A percentile compares a stretch with the other conserved stretches of the same genome.
Evolutionary conservation across 2,113 vertebrate genomes (phyloP).

Genomic region (Lanius collurio): DNA sequence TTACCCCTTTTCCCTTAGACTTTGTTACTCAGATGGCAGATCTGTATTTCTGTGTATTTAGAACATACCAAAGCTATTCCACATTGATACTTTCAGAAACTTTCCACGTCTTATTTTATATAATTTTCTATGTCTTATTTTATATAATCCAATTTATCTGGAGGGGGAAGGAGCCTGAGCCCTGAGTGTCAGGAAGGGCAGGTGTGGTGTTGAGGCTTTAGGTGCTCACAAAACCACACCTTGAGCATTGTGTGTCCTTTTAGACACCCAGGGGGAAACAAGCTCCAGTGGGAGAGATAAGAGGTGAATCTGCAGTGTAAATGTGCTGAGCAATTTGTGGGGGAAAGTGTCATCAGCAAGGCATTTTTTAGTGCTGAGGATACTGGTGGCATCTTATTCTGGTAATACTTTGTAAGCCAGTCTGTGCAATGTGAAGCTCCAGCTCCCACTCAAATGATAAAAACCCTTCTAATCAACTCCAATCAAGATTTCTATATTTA

Average conservation of each 20-base stretch:
- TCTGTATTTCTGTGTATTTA: background rate
- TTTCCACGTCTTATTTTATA: background rate
- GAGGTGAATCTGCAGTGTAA: background rate
- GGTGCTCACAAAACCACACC: background rate
- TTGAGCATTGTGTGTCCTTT: background rate
- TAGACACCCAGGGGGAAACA: rapidly evolving
- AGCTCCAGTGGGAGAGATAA: background rate
- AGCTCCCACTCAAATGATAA: background rate
- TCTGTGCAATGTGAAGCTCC: background rate
- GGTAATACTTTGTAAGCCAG: background rate
- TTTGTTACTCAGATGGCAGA: background rate
- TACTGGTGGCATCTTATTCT: background rate
- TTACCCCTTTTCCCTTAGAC: background rate
- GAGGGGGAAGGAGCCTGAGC: background rate
- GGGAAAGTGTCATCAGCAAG: background rate
- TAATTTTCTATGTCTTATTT: background rate
- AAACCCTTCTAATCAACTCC: background rate
- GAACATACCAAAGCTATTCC: background rate
- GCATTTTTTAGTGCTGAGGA: background rate
- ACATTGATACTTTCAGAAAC: background rate
- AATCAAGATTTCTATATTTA: background rate
- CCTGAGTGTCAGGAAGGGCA: rapidly evolving
- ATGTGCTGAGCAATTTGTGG: background rate
- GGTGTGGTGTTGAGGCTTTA: background rate
- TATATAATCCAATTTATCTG: background rate